These are phyloP conservation scores for Montipora capricornis DNA, from an alignment of 64 coral and sea anemone genomes.

Conservation along the genomic window DNA sequence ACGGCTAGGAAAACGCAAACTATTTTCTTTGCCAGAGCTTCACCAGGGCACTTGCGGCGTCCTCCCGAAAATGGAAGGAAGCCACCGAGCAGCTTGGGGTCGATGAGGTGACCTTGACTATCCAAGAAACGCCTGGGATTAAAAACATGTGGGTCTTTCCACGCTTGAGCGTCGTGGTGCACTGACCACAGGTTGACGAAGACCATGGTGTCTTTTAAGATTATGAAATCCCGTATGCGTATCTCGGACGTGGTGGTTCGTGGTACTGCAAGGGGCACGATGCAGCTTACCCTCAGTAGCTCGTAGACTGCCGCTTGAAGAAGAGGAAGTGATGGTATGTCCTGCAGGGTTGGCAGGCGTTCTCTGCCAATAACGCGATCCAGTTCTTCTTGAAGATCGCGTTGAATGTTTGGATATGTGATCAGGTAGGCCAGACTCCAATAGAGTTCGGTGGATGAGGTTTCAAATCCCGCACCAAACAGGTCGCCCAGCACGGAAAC, in stretches of 20 bases:
- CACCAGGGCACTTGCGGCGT: slow-evolving; percentile 77
- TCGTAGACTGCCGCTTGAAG: slow-evolving; percentile 76
- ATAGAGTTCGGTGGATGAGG: slow-evolving; percentile 56
- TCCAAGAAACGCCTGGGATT: too few species aligned
- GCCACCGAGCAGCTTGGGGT: not conserved
- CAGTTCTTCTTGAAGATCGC: slow-evolving; percentile 61
- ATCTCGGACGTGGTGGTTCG: slow-evolving; percentile 64
- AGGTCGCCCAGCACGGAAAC: too few species aligned
- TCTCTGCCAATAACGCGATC: slow-evolving; percentile 62
- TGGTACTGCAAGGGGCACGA: slow-evolving; percentile 56
- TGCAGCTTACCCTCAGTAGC: slow-evolving; percentile 53
- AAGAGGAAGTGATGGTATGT: slow-evolving; percentile 66
- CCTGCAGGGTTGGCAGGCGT: slow-evolving; percentile 40
- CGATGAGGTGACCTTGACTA: too few species aligned
- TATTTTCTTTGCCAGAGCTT: slow-evolving; percentile 41
- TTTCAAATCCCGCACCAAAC: not conserved
- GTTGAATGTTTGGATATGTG: slow-evolving; percentile 71
- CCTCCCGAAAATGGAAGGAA: slow-evolving; percentile 78
- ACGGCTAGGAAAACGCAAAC: slow-evolving; percentile 71
- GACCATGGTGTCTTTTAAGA: slow-evolving; percentile 83
- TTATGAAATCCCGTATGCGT: slow-evolving; percentile 54
- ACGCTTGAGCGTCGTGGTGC: not conserved
- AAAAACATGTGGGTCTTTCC: too few species aligned
- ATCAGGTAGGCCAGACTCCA: slow-evolving; percentile 75
- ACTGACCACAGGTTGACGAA: slow-evolving; percentile 87